Evolutionary conservation across 2,888 invertebrate genomes (phyloP).

Genomic region (Subacronicta megacephala): DNA sequence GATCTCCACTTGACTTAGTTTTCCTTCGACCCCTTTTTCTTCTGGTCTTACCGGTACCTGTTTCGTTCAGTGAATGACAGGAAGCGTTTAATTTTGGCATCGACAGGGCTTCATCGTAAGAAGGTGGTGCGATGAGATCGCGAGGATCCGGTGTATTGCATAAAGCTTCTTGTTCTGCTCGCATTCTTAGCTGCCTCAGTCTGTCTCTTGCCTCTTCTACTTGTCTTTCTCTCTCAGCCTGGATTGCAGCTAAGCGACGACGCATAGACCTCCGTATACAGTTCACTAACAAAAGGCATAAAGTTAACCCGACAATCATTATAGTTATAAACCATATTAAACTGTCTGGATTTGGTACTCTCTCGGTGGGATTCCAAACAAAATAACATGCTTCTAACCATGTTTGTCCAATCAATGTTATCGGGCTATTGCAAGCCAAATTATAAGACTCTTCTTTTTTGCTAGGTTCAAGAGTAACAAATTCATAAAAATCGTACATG

Average conservation of each 20-base stretch:
- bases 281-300: slow-evolving; percentile 88
- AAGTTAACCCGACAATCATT: slow-evolving; percentile 86
- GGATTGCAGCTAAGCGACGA: slow-evolving; percentile 83
- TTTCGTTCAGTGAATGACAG: slow-evolving; percentile 87
- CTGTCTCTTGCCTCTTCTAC: slow-evolving; percentile 90
- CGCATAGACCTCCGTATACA: slow-evolving; percentile 89
- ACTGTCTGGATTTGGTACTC: slow-evolving; percentile 79
- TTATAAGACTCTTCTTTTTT: slow-evolving; percentile 86
- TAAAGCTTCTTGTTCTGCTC: slow-evolving; percentile 86
- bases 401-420: slow-evolving; percentile 89
- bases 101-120: slow-evolving; percentile 93
- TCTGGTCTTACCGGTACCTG: slow-evolving; percentile 80
- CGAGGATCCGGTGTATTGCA: slow-evolving; percentile 92
- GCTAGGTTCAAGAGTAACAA: slow-evolving; percentile 88
- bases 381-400: slow-evolving; percentile 92
- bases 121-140: slow-evolving; percentile 92
- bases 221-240: slow-evolving; percentile 88
- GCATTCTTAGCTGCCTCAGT: slow-evolving; percentile 86
- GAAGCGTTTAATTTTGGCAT: slow-evolving; percentile 92
- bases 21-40: slow-evolving; percentile 82
- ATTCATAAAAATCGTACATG: slow-evolving; percentile 91
- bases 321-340: slow-evolving; percentile 90
- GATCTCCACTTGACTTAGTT: slow-evolving; percentile 87
- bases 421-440: slow-evolving; percentile 92
- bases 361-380: slow-evolving; percentile 88